Conservation (phyloP, 2,797 vertebrate genomes). For the Champsocephalus esox region DNA sequence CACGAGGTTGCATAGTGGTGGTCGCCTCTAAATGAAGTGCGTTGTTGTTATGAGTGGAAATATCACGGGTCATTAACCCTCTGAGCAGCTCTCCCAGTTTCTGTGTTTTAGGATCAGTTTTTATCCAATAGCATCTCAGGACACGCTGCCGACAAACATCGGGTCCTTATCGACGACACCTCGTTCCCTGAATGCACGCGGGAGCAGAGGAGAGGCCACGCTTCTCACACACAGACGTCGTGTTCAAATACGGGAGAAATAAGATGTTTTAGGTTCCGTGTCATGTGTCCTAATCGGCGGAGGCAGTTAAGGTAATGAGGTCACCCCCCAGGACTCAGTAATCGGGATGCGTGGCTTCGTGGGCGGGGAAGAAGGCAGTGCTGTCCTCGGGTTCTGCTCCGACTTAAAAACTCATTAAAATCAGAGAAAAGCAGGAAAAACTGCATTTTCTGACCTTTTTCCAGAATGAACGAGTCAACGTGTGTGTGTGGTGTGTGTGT, state of each 20-base stretch:
- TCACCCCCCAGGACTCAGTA: constrained; percentile 27
- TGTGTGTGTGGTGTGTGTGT: constrained; percentile 28
- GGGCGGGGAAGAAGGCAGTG: not conserved
- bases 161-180: constrained; percentile 49
- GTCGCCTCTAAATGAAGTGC: too few relatives aligned
- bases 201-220: constrained; percentile 37
- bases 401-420: too few relatives aligned
- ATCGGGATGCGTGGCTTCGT: constrained; percentile 30
- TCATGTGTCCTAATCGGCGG: constrained; percentile 38
- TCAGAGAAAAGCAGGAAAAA: too few relatives aligned
- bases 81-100: not conserved
- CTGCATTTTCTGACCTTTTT: too few relatives aligned
- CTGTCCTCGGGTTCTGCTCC: constrained; percentile 15
- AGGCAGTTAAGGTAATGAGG: constrained; percentile 33
- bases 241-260: too few relatives aligned
- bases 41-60: too few relatives aligned
- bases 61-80: not conserved
- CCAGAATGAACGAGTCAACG: not conserved
- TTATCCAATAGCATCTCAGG: too few relatives aligned
- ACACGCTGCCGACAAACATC: constrained; percentile 40
- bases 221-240: constrained; percentile 17
- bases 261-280: not conserved
- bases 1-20: too few relatives aligned
- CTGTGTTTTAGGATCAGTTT: too few relatives aligned
- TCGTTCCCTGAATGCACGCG: constrained; percentile 60